phyloP scores from a whole-genome alignment of 2,113 vertebrate genomes.

The Halichoerus grypus region DNA sequence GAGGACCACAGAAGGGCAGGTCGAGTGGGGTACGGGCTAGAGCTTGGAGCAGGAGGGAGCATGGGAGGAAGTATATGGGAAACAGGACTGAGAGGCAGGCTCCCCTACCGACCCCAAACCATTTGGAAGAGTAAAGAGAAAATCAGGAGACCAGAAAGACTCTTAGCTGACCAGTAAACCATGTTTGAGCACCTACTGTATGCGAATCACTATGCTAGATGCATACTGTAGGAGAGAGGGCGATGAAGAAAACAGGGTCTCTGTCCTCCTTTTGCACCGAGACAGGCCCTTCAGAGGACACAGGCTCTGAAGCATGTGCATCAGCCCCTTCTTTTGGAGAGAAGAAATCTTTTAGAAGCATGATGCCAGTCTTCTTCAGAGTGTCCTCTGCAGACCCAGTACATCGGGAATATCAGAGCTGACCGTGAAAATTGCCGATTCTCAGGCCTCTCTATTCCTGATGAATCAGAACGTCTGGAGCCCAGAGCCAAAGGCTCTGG shows the following conservation, averaged over 20 bases:
- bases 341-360: not conserved
- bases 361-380: not conserved
- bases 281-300: not conserved
- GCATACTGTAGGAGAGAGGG: not conserved
- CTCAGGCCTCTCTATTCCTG: not conserved
- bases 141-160: not conserved
- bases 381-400: not conserved
- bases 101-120: not conserved
- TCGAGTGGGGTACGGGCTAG: not conserved
- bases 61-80: not conserved
- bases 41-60: not conserved
- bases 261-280: not conserved
- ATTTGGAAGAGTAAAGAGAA: conserved; percentile 29
- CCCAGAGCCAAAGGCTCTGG: not conserved
- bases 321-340: not conserved
- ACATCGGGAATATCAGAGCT: not conserved
- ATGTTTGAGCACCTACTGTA: not conserved
- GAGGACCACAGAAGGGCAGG: not conserved
- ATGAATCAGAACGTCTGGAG: not conserved
- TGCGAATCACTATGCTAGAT: not conserved
- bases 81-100: not conserved
- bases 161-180: not conserved
- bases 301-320: not conserved
- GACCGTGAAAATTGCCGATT: not conserved
- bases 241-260: not conserved